A percentile compares a stretch with the other conserved stretches of the same genome.
Conservation (phyloP, 2,797 vertebrate genomes). For the Acanthis flammea region DNA sequence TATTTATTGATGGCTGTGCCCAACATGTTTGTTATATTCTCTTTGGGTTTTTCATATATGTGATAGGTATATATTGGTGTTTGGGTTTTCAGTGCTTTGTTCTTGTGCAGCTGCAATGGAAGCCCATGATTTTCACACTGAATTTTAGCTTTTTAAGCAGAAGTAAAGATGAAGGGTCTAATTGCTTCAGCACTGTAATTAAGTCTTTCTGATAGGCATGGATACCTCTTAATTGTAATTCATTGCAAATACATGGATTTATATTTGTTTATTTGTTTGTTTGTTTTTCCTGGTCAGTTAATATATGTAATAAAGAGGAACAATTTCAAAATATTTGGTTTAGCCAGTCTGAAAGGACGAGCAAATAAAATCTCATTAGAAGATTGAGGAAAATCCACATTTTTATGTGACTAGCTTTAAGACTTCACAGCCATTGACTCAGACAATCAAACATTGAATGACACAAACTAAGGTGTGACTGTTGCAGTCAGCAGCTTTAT, state of each 20-base stretch:
- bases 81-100: background rate
- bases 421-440: background rate
- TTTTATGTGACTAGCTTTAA: background rate
- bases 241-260: background rate
- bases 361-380: background rate
- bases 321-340: background rate
- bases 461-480: background rate
- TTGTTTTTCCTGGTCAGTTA: background rate
- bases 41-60: fast-evolving
- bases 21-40: background rate
- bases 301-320: background rate
- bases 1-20: background rate
- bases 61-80: background rate
- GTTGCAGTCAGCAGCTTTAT: background rate
- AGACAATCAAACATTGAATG: background rate
- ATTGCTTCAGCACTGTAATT: background rate
- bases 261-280: background rate
- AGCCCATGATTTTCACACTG: background rate
- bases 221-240: background rate
- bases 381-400: background rate
- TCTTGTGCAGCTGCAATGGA: background rate
- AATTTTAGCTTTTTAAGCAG: background rate
- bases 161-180: background rate
- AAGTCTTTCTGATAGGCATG: background rate
- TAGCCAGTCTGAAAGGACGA: background rate